phyloP scores from a whole-genome alignment of 37 sponge, comb jelly and placozoan genomes.

The Amphimedon queenslandica region DNA sequence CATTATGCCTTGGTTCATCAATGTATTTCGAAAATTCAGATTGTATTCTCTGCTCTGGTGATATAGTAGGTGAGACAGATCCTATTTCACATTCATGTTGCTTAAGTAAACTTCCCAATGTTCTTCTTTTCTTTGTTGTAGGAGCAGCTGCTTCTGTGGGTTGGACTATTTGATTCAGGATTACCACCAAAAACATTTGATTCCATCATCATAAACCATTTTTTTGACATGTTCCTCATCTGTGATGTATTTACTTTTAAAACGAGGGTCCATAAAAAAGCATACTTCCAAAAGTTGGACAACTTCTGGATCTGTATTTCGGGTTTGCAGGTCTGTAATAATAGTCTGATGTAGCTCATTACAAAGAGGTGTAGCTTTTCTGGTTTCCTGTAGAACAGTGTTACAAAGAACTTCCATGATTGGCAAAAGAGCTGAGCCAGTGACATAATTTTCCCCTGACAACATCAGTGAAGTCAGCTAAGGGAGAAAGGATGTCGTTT shows the following conservation, averaged over 20 bases:
- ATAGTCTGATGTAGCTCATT: conserved; percentile 1
- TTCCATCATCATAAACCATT: not conserved
- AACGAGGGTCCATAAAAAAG: conserved; percentile 20
- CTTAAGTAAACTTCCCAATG: not conserved
- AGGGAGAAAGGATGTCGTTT: conserved; percentile 4
- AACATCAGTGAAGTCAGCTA: conserved; percentile 17
- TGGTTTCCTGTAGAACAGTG: not conserved
- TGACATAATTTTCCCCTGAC: conserved; percentile 23
- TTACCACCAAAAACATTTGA: not conserved
- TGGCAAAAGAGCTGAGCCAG: conserved; percentile 14
- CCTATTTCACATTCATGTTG: not conserved
- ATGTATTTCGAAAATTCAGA: conserved; percentile 2
- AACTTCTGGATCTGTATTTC: conserved; percentile 6
- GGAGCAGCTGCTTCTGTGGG: not conserved
- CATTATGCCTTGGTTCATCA: not conserved
- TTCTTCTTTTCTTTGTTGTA: not conserved
- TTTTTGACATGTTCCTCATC: not conserved
- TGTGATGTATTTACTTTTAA: conserved; percentile 8
- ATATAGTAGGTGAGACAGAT: not conserved
- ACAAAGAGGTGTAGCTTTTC: conserved; percentile 3
- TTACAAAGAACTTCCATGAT: not conserved
- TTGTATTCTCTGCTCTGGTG: not conserved
- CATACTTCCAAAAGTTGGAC: conserved; percentile 5
- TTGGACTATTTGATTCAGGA: not conserved
- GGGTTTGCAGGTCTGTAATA: not conserved